These are phyloP conservation scores for Drosophila differens DNA, from an alignment of 2,888 invertebrate species.

Conservation along the genomic window DNA sequence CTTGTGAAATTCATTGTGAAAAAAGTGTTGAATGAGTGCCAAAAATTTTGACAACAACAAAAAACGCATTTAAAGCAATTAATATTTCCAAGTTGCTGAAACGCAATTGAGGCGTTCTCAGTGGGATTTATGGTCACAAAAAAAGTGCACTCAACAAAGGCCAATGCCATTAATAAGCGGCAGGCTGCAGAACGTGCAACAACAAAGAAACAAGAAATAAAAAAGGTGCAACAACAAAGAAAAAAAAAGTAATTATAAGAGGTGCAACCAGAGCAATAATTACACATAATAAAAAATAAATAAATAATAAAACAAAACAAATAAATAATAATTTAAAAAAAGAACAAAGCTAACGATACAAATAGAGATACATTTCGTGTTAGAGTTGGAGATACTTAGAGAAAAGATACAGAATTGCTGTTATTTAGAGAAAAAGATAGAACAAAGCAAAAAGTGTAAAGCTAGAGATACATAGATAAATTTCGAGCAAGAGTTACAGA, in stretches of 20 bases:
- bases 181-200: constrained; percentile 27
- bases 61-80: constrained; percentile 1
- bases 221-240: constrained; percentile 43
- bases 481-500: neutral
- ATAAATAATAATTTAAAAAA: neutral
- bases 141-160: constrained; percentile 49
- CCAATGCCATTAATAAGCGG: constrained; percentile 40
- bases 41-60: neutral
- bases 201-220: constrained; percentile 36
- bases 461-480: neutral
- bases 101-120: constrained; percentile 26
- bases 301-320: neutral
- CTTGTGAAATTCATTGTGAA: constrained; percentile 7
- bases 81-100: constrained; percentile 9
- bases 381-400: neutral
- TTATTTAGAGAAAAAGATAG: neutral
- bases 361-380: neutral
- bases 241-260: neutral
- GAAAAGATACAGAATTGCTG: neutral
- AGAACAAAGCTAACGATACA: neutral
- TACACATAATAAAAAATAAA: neutral
- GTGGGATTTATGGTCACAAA: constrained; percentile 37
- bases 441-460: neutral
- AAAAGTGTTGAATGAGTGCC: constrained; percentile 1
- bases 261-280: constrained; percentile 7